phyloP scores from a whole-genome alignment of 1,140 invertebrate genomes.

The Formica selysi region DNA sequence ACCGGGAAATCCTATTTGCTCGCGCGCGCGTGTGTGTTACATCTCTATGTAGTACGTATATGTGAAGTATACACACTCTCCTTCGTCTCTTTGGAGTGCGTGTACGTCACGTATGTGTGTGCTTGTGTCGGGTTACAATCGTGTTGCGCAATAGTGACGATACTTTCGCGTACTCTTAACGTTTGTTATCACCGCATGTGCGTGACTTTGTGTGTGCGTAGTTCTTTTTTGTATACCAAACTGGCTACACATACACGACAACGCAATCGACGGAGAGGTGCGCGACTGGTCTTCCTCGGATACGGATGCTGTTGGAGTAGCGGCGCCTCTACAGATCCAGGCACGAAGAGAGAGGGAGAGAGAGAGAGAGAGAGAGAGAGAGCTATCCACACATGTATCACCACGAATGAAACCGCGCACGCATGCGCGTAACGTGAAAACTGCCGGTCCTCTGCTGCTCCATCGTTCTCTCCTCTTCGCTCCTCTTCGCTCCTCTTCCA shows the following conservation, averaged over 20 bases:
- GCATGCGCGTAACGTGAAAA: conserved; percentile 62
- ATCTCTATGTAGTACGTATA: neutral
- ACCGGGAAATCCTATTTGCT: conserved; percentile 21
- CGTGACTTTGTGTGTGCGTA: neutral
- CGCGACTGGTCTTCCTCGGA: conserved; percentile 24
- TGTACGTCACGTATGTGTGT: neutral
- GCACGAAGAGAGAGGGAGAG: neutral
- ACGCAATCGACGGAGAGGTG: neutral
- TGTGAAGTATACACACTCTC: neutral
- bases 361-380: conserved; percentile 16
- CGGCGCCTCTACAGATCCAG: conserved; percentile 24
- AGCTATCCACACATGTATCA: neutral
- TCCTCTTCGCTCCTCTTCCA: conserved; percentile 8
- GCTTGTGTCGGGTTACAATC: neutral
- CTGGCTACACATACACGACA: neutral
- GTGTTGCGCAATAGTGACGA: conserved; percentile 48
- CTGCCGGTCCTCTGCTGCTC: conserved; percentile 48
- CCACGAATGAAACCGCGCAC: conserved; percentile 20
- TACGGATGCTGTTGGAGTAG: conserved; percentile 40
- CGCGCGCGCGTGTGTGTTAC: neutral
- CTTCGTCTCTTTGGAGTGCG: neutral
- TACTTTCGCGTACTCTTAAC: conserved; percentile 47
- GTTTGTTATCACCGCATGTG: conserved; percentile 32
- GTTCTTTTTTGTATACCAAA: neutral
- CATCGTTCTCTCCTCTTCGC: conserved; percentile 28